Conservation (phyloP, 2,797 vertebrate species). For the Eremophila alpestris region DNA sequence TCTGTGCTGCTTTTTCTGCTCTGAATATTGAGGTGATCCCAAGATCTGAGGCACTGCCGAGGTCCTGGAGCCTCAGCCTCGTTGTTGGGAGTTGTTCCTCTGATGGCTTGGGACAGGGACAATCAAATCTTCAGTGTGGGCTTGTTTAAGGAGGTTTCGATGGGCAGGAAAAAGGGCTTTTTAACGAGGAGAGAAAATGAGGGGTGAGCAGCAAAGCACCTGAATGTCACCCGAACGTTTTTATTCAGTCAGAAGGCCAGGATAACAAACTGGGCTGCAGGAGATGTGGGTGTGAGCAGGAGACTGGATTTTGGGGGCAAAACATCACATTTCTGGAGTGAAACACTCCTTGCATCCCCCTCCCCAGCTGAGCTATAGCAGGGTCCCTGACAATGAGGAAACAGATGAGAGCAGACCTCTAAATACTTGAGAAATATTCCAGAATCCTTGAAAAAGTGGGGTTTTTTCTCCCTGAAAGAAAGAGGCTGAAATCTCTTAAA, state of each 20-base stretch:
- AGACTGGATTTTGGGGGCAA: background rate
- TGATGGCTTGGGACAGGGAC: slow-evolving; percentile 19
- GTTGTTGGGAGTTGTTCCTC: background rate
- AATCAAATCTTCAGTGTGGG: background rate
- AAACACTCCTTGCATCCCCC: background rate
- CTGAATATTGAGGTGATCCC: background rate
- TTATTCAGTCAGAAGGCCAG: background rate
- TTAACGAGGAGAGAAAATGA: background rate
- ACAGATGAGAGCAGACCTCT: background rate
- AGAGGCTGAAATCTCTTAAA: background rate
- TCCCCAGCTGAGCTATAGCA: background rate
- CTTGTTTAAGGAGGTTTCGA: accelerated
- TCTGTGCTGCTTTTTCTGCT: slow-evolving; percentile 33
- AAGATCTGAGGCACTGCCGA: background rate
- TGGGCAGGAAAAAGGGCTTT: background rate
- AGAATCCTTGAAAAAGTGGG: background rate
- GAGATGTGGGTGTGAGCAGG: background rate
- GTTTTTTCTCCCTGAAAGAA: background rate
- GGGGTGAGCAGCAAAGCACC: background rate
- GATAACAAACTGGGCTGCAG: background rate
- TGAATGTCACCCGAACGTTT: background rate
- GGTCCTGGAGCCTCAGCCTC: slow-evolving; percentile 9
- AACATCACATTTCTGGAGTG: accelerated
- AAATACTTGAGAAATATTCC: background rate
- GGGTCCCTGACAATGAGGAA: background rate